These are phyloP conservation scores for Chelidonichthys spinosus DNA, from an alignment of 2,797 vertebrate genomes.

Conservation along the genomic window DNA sequence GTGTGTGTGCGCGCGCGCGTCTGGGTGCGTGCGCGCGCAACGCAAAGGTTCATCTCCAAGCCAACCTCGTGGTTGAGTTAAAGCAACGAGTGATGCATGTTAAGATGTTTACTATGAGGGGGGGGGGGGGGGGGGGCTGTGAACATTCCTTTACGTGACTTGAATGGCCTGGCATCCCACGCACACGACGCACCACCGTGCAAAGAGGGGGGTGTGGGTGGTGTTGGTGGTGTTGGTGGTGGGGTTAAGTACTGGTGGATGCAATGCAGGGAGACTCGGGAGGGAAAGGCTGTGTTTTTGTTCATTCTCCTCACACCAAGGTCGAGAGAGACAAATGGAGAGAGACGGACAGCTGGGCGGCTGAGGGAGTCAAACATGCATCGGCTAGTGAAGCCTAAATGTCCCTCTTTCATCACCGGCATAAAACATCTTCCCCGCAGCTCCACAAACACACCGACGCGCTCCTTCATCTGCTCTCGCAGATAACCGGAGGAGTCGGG, in stretches of 20 bases:
- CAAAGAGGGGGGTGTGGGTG: background rate
- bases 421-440: constrained; percentile 30
- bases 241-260: constrained; percentile 35
- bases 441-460: constrained; percentile 13
- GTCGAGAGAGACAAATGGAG: constrained; percentile 55
- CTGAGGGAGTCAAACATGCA: constrained; percentile 30
- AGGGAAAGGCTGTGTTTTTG: constrained; percentile 49
- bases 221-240: constrained; percentile 1
- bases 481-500: constrained; percentile 27
- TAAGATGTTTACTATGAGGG: constrained; percentile 65
- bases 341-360: constrained; percentile 31
- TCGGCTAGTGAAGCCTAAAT: constrained; percentile 24
- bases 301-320: constrained; percentile 55
- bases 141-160: constrained; percentile 78
- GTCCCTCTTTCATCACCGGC: constrained; percentile 9
- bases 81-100: constrained; percentile 71
- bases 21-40: constrained; percentile 53
- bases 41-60: constrained; percentile 58
- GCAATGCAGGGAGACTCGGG: constrained; percentile 54
- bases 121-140: background rate
- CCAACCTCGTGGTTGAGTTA: constrained; percentile 59
- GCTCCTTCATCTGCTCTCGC: constrained; percentile 8
- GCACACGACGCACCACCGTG: constrained; percentile 64
- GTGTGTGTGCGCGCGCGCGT: constrained; percentile 5
- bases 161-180: constrained; percentile 68